A percentile compares a stretch with the other conserved stretches of the same genome.
Conservation (phyloP, 2,113 vertebrate genomes). For the Illadopsis cleaveri region DNA sequence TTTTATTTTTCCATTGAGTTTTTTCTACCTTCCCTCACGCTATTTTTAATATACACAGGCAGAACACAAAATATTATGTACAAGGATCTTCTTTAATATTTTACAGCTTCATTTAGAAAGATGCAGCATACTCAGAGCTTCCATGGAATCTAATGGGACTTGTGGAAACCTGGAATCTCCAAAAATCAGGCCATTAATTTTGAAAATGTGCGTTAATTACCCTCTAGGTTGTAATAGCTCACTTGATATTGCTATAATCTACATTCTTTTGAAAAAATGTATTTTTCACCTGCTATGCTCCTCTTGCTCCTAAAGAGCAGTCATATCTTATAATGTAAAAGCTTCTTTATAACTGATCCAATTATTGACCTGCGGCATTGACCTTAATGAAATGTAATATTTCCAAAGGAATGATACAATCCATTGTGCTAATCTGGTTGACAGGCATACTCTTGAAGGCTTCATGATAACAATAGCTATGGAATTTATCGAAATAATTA, state of each 20-base stretch:
- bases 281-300: conserved; percentile 21
- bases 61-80: background rate
- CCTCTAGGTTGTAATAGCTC: conserved; percentile 44
- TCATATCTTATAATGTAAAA: conserved; percentile 56
- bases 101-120: conserved; percentile 25
- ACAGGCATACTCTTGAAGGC: conserved; percentile 34
- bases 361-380: conserved; percentile 63
- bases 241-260: conserved; percentile 35
- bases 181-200: conserved; percentile 66
- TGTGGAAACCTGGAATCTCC: background rate
- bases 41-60: background rate
- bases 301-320: conserved; percentile 29
- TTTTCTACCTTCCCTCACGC: background rate
- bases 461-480: conserved; percentile 1
- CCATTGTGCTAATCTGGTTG: conserved; percentile 52
- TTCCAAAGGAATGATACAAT: conserved; percentile 50
- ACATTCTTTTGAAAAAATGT: conserved; percentile 45
- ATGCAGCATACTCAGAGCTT: background rate
- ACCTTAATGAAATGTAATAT: conserved; percentile 60
- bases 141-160: conserved; percentile 19
- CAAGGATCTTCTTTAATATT: background rate
- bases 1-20: background rate
- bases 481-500: conserved; percentile 39
- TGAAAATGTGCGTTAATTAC: conserved; percentile 62
- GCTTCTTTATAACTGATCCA: conserved; percentile 48